phyloP scores from a whole-genome alignment of 2,113 vertebrate species.

The Erythrocercus mccallii region DNA sequence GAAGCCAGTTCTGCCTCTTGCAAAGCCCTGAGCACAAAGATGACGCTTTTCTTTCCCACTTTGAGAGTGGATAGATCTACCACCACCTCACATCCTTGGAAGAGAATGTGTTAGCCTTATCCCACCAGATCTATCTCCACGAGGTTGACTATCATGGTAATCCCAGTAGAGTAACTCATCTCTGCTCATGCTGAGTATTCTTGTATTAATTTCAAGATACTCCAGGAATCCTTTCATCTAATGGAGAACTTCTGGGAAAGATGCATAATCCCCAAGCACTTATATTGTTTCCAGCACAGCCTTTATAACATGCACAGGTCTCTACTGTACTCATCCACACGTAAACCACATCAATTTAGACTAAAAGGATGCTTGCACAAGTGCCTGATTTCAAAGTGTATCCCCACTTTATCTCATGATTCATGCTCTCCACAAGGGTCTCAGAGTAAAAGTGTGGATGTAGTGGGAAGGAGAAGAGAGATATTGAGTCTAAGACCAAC shows the following conservation, averaged over 20 bases:
- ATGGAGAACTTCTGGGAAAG: not conserved
- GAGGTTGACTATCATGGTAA: not conserved
- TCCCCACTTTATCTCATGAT: not conserved
- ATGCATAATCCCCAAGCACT: not conserved
- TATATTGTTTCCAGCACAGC: not conserved
- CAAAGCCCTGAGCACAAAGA: not conserved
- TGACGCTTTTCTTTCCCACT: not conserved
- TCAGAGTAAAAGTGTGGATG: not conserved
- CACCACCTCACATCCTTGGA: not conserved
- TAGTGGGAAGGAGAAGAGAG: not conserved
- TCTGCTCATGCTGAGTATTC: not conserved
- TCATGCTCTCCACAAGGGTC: not conserved
- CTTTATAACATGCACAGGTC: rapidly evolving
- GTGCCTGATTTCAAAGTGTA: not conserved
- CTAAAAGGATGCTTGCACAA: not conserved
- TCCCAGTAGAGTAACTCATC: not conserved
- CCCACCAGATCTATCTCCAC: not conserved
- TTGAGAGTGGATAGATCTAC: not conserved
- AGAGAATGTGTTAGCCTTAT: not conserved
- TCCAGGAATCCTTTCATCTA: not conserved
- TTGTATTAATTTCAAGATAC: not conserved
- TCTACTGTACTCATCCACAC: not conserved
- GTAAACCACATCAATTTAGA: not conserved
- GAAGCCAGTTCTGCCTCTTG: not conserved
- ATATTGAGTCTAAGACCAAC: not conserved